phyloP scores from a whole-genome alignment of 92 coral and sea anemone genomes.

The Palythoa grandis region DNA sequence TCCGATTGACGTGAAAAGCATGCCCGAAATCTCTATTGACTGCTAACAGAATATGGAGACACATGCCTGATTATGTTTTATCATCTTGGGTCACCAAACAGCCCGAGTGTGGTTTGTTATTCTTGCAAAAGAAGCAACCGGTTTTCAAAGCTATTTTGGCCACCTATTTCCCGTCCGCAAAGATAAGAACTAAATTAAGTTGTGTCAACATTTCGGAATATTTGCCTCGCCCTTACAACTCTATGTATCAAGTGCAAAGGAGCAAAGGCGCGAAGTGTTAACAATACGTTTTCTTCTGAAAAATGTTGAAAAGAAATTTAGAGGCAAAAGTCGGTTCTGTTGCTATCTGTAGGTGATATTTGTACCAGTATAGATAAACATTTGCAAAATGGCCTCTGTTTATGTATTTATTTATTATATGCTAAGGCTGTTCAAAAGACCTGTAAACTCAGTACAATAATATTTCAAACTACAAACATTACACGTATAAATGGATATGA shows the following conservation, averaged over 20 bases:
- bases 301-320: neutral
- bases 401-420: too few relatives aligned
- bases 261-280: neutral
- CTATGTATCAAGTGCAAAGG: neutral
- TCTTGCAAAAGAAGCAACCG: constrained; percentile 14
- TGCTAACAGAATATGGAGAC: neutral
- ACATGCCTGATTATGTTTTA: neutral
- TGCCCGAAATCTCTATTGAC: neutral
- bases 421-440: too few relatives aligned
- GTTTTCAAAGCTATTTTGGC: constrained; percentile 24
- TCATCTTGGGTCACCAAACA: constrained; percentile 21
- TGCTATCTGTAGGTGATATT: too few relatives aligned
- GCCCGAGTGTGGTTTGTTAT: constrained; percentile 36
- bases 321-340: neutral
- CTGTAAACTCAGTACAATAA: too few relatives aligned
- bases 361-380: too few relatives aligned
- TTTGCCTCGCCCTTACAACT: constrained; percentile 4
- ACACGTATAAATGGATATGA: too few relatives aligned
- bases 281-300: neutral
- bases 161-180: constrained; percentile 31
- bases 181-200: constrained; percentile 42
- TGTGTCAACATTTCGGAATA: constrained; percentile 34
- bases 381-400: too few relatives aligned
- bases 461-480: too few relatives aligned
- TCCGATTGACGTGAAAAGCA: neutral